Conservation (phyloP, 2,797 vertebrate species). For the Poecile montanus region DNA sequence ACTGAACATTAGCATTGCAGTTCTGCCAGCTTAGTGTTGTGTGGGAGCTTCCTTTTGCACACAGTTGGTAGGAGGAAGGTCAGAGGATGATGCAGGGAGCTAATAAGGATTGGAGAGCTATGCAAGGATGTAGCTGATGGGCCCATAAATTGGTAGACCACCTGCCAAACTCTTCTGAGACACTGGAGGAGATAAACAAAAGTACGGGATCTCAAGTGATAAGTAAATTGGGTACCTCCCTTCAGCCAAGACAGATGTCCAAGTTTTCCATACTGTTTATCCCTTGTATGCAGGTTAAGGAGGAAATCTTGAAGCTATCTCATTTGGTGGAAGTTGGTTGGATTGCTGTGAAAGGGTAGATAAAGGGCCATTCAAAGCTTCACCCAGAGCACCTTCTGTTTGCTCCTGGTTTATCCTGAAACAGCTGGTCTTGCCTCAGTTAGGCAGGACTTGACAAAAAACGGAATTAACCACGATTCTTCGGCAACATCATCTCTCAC, state of each 20-base stretch:
- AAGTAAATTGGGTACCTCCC: not conserved
- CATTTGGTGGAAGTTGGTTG: not conserved
- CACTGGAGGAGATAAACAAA: not conserved
- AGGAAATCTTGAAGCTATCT: not conserved
- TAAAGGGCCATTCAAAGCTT: not conserved
- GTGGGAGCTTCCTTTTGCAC: not conserved
- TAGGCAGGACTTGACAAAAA: not conserved
- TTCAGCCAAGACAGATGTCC: not conserved
- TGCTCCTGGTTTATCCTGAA: not conserved
- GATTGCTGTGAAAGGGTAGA: not conserved
- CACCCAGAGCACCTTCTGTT: not conserved
- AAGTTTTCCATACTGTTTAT: not conserved
- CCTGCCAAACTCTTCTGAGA: not conserved
- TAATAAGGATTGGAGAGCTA: not conserved
- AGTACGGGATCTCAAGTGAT: not conserved
- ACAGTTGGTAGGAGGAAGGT: not conserved
- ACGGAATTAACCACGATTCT: not conserved
- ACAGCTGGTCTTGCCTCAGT: not conserved
- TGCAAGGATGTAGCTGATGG: not conserved
- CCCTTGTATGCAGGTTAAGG: not conserved
- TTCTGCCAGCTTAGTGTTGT: not conserved
- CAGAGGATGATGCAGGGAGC: not conserved
- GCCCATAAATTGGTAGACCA: not conserved
- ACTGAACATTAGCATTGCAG: rapidly evolving
- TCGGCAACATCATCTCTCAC: not conserved